A percentile compares a stretch with the other conserved stretches of the same genome.
phyloP scores from a whole-genome alignment of 2,113 vertebrate genomes.

The Centropus unirufus region DNA sequence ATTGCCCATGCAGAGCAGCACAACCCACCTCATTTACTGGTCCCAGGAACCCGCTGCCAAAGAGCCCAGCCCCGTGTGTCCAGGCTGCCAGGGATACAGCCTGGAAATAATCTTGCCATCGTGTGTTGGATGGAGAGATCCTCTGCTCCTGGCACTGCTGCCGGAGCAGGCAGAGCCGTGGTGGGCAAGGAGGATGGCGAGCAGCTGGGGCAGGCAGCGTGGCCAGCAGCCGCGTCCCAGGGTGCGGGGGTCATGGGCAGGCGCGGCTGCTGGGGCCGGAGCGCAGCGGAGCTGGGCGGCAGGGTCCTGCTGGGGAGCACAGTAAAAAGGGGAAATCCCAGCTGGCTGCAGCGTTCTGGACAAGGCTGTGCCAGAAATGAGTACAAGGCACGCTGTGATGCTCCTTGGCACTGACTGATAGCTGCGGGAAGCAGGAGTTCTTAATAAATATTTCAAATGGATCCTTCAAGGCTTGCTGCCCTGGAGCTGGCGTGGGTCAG shows the following conservation, averaged over 20 bases:
- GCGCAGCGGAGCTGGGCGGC: fast-evolving
- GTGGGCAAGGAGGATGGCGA: neutral
- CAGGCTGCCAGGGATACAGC: neutral
- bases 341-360: neutral
- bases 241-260: neutral
- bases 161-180: fast-evolving
- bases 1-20: fast-evolving
- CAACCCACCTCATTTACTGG: fast-evolving
- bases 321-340: neutral
- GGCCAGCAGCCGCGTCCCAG: fast-evolving
- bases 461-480: neutral
- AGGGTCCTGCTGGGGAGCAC: neutral
- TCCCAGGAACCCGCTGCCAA: neutral
- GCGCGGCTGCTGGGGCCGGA: neutral
- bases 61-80: fast-evolving
- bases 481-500: neutral
- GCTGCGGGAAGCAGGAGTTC: neutral
- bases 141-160: neutral
- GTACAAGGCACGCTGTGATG: fast-evolving
- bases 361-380: neutral
- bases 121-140: neutral
- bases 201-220: fast-evolving
- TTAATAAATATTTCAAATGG: neutral
- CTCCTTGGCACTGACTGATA: neutral
- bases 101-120: neutral